Evolutionary conservation across 2,113 vertebrate species (phyloP).

Genomic region (Dermatemys mawii): DNA sequence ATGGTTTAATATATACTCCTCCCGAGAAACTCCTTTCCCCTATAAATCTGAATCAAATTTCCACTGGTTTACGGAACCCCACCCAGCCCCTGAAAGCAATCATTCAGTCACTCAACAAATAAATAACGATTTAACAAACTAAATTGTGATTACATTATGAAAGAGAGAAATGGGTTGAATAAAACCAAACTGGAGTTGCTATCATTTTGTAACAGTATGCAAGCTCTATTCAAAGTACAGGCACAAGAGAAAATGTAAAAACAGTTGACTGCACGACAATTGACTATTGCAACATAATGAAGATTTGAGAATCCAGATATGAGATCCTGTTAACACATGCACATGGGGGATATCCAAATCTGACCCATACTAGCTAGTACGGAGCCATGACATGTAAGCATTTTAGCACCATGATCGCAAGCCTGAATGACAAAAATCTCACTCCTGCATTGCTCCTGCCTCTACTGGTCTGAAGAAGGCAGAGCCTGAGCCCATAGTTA

Average conservation of each 20-base stretch:
- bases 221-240: background rate
- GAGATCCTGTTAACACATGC: background rate
- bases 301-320: background rate
- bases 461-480: background rate
- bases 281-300: background rate
- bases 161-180: background rate
- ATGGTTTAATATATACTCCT: background rate
- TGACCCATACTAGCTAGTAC: accelerated
- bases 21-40: background rate
- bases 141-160: background rate
- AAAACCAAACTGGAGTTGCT: background rate
- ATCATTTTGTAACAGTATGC: background rate
- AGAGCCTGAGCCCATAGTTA: accelerated
- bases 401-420: background rate
- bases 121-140: background rate
- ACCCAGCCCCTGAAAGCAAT: background rate
- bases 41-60: background rate
- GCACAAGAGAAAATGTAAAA: background rate
- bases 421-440: background rate
- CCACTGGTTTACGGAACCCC: background rate
- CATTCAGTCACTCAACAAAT: background rate
- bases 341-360: background rate
- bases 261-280: background rate
- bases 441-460: background rate
- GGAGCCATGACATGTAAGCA: background rate